Percentiles rank a stretch among this genome's conserved stretches.
phyloP scores from a whole-genome alignment of 2,888 invertebrate genomes.

The Protodeltote pygarga region DNA sequence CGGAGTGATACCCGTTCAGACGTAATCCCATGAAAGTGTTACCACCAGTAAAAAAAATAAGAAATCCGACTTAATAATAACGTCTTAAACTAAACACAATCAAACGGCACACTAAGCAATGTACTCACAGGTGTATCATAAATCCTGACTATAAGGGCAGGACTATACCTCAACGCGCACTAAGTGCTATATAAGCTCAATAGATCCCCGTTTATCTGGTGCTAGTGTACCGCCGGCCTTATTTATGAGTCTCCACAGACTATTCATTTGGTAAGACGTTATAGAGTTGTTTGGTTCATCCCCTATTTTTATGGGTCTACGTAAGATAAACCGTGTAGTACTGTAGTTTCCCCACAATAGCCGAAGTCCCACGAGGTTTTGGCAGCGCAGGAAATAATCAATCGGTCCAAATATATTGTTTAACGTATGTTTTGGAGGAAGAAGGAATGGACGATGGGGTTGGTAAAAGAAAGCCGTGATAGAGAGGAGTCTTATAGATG shows the following conservation, averaged over 20 bases:
- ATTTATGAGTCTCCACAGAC: conserved; percentile 74
- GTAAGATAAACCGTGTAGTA: conserved; percentile 56
- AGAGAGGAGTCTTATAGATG: too few relatives aligned
- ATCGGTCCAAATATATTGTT: conserved; percentile 32
- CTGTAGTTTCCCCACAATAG: conserved; percentile 38
- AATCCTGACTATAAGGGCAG: conserved; percentile 66
- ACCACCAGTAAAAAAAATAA: too few relatives aligned
- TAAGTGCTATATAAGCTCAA: conserved; percentile 79
- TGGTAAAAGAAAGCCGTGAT: too few relatives aligned
- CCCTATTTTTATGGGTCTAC: conserved; percentile 64
- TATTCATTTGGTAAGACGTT: conserved; percentile 74
- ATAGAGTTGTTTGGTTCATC: conserved; percentile 69
- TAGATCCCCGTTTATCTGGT: conserved; percentile 80
- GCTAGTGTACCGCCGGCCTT: conserved; percentile 67
- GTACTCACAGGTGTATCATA: conserved; percentile 71
- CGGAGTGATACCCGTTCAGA: too few relatives aligned
- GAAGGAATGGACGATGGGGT: not conserved
- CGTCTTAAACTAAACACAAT: conserved; percentile 40
- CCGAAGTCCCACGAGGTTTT: conserved; percentile 21
- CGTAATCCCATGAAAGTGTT: too few relatives aligned
- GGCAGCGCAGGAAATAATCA: conserved; percentile 37
- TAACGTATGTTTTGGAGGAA: conserved; percentile 24
- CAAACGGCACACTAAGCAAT: conserved; percentile 50
- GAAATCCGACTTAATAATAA: conserved; percentile 15
- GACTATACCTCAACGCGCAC: conserved; percentile 62